Evolutionary conservation across 2,113 vertebrate genomes (phyloP), one percentile per base, ranked within the genome.

Genomic region (Perognathus longimembris): DNA sequence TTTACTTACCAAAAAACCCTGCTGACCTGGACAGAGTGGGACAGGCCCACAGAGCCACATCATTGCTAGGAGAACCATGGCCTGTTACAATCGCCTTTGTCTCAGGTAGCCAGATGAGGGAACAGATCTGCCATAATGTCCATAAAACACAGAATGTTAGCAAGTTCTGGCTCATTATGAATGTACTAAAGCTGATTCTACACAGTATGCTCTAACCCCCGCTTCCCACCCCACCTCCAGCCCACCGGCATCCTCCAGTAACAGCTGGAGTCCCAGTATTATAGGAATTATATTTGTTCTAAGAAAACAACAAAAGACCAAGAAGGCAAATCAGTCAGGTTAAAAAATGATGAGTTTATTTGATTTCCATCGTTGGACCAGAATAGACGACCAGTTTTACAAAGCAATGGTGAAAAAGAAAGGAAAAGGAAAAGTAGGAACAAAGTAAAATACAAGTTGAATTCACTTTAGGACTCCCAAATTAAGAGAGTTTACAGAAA

Each of bases 81-180:
- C 98, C 98, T 61, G 97, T 98, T 73, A 98, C 34, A 59, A 98
- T 92, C 92, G 95, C 93, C 21, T 94, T 95, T 84, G 92, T 98
- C 87, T 97, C 92, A 75, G 97, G 97, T 79, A 98, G 94, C 98
- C 98, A 98, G 59, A 93, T 81, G n/a, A 99, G 96, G 54, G 97
- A 98, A 94, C 98, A 99, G 81, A 99, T 98, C 98, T 98, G 95
- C 38, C 69, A 34, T 42, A 77, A 69, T 90, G 93, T 75, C 20
- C 50, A 90, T 89, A 95, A 96, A 91, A 75, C 28, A 74, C 2
- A 85, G 28, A 90, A 73, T 71, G 42, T 64, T 18, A 45, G 6
- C 34, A 40, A 89, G 73, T 67, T 92, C 69, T 67, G 9, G 50
- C 61, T 88, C 32, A 75, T 64, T 74, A 22, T 59, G 14, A 89